Conservation (phyloP, 2,888 invertebrate species). For the Bellardia pandia region DNA sequence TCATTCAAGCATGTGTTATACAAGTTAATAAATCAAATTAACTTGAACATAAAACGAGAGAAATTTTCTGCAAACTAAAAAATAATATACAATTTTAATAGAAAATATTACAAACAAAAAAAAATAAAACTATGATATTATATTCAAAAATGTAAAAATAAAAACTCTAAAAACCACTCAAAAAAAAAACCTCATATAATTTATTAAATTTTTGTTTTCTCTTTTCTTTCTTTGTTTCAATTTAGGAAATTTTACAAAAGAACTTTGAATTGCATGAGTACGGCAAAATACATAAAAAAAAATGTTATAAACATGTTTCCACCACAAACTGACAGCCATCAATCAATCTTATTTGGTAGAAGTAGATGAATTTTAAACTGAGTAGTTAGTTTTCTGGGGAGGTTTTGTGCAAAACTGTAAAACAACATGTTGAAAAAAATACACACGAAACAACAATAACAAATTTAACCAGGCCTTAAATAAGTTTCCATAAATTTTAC, state of each 20-base stretch:
- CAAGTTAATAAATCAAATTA: slow-evolving; percentile 73
- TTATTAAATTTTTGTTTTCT: slow-evolving; percentile 57
- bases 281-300: neutral
- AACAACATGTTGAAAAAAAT: neutral
- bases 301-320: slow-evolving; percentile 65
- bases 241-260: slow-evolving; percentile 6
- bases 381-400: slow-evolving; percentile 47
- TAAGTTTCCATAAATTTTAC: slow-evolving; percentile 51
- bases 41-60: slow-evolving; percentile 57
- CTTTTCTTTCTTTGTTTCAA: slow-evolving; percentile 30
- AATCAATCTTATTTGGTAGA: slow-evolving; percentile 64
- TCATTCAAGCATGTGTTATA: slow-evolving; percentile 71
- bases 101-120: slow-evolving; percentile 13
- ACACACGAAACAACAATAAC: slow-evolving; percentile 7
- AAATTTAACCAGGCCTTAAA: slow-evolving; percentile 46
- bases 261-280: slow-evolving; percentile 34
- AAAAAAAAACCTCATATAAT: slow-evolving; percentile 62
- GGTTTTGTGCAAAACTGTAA: slow-evolving; percentile 1
- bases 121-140: slow-evolving; percentile 34
- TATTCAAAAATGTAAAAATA: slow-evolving; percentile 24
- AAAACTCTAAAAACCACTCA: slow-evolving; percentile 33
- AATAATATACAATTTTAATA: neutral
- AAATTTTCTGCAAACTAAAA: slow-evolving; percentile 10
- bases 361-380: slow-evolving; percentile 59
- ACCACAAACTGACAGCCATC: slow-evolving; percentile 73